phyloP scores from a whole-genome alignment of 2,888 invertebrate genomes.

The Lordiphosa andalusiaca region DNA sequence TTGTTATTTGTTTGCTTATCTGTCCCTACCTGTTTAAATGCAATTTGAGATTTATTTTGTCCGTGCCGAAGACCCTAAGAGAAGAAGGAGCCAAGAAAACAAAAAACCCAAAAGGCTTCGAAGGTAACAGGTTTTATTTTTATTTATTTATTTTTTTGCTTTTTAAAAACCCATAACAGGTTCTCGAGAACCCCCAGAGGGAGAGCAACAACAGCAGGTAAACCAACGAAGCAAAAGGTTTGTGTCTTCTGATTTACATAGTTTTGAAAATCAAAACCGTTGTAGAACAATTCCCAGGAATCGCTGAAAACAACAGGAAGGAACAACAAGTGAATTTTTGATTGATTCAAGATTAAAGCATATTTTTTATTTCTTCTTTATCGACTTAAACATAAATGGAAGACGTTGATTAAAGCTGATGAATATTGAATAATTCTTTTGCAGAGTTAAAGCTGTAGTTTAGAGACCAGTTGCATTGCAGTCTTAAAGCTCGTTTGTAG shows the following conservation, averaged over 20 bases:
- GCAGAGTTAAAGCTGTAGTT: constrained; percentile 36
- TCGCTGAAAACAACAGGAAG: background rate
- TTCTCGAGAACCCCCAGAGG: constrained; percentile 40
- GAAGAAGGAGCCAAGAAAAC: constrained; percentile 47
- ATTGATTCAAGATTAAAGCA: background rate
- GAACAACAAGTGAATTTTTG: background rate
- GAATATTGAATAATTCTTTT: constrained; percentile 13
- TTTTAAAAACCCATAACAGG: constrained; percentile 46
- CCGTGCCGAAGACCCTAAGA: constrained; percentile 29
- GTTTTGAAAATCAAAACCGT: constrained; percentile 10
- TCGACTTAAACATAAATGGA: constrained; percentile 32
- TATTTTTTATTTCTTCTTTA: constrained; percentile 31
- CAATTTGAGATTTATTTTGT: constrained; percentile 62
- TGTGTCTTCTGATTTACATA: constrained; percentile 12
- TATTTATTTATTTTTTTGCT: constrained; percentile 14
- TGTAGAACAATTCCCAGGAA: constrained; percentile 11
- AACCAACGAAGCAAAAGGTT: constrained; percentile 18
- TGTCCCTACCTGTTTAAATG: constrained; percentile 58
- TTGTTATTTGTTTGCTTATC: constrained; percentile 20
- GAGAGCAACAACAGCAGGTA: constrained; percentile 46
- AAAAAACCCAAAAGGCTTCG: constrained; percentile 41
- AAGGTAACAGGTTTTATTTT: constrained; percentile 47
- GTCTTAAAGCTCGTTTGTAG: constrained; percentile 40
- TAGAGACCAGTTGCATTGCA: constrained; percentile 38
- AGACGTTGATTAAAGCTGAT: constrained; percentile 39